These are phyloP conservation scores for Odontothrips loti DNA, from an alignment of 2,888 invertebrate genomes.

Conservation along the genomic window DNA sequence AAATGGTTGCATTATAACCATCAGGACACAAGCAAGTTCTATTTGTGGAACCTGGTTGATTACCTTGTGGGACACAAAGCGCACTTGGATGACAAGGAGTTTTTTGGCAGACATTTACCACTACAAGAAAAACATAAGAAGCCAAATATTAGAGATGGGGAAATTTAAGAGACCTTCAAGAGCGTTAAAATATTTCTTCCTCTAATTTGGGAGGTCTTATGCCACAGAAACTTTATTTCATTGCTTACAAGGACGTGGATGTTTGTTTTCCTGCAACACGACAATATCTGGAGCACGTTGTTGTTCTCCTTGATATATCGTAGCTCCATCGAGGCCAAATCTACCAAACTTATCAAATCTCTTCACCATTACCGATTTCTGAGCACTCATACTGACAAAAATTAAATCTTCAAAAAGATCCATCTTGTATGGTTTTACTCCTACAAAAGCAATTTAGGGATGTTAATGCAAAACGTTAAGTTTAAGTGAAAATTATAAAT, in stretches of 20 bases:
- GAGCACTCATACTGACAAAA: slow-evolving; percentile 59
- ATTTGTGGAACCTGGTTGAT: slow-evolving; percentile 31
- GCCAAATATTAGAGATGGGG: no score
- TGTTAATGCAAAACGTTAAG: slow-evolving; percentile 25
- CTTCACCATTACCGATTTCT: slow-evolving; percentile 48
- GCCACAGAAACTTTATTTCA: not conserved
- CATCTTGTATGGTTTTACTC: slow-evolving; percentile 63
- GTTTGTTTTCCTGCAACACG: slow-evolving; percentile 64
- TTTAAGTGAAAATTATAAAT: slow-evolving; percentile 25
- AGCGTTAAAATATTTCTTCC: no score
- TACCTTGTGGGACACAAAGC: slow-evolving; percentile 49
- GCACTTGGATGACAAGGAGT: slow-evolving; percentile 60
- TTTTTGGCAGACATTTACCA: slow-evolving; percentile 56
- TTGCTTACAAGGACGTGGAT: slow-evolving; percentile 51
- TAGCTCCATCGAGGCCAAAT: slow-evolving; percentile 42
- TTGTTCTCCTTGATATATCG: slow-evolving; percentile 52
- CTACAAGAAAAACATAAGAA: slow-evolving; percentile 40
- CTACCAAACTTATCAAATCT: slow-evolving; percentile 55
- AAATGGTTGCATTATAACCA: slow-evolving; percentile 46
- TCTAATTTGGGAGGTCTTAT: no score
- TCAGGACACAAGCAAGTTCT: slow-evolving; percentile 56
- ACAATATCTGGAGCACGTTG: slow-evolving; percentile 59
- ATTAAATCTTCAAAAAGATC: slow-evolving; percentile 70
- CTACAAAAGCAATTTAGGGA: slow-evolving; percentile 43
- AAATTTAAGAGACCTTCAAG: no score